phyloP scores from a whole-genome alignment of 2,888 invertebrate genomes.

The Ornithoptera priamus region DNA sequence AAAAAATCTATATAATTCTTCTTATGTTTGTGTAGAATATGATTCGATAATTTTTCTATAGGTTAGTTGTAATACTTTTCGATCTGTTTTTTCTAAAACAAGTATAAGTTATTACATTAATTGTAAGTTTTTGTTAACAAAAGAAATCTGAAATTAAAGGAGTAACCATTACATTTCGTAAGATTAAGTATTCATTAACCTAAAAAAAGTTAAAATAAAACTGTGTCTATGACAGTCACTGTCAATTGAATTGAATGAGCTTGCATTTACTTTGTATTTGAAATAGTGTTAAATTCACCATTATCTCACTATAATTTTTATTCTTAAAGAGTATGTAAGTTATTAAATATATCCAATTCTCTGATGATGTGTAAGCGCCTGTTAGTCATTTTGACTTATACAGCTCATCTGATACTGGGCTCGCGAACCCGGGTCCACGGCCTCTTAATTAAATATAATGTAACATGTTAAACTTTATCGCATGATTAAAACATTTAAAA shows the following conservation, averaged over 20 bases:
- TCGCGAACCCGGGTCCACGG: too few species aligned
- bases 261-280: slow-evolving; percentile 24
- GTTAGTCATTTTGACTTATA: too few species aligned
- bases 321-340: slow-evolving; percentile 11
- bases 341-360: too few species aligned
- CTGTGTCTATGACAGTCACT: slow-evolving; percentile 4
- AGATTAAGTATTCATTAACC: not conserved
- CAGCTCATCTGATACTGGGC: too few species aligned
- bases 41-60: not conserved
- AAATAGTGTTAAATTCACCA: slow-evolving; percentile 5
- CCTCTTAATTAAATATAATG: not conserved
- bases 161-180: not conserved
- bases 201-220: not conserved
- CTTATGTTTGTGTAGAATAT: not conserved
- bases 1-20: not conserved
- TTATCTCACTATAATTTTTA: slow-evolving; percentile 1
- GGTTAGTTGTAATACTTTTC: not conserved
- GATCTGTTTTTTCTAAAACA: too few species aligned
- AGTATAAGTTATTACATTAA: too few species aligned
- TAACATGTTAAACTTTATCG: slow-evolving; percentile 31
- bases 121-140: too few species aligned
- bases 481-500: slow-evolving; percentile 5
- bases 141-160: too few species aligned
- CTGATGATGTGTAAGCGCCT: too few species aligned
- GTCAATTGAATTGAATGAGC: slow-evolving; percentile 27